Base-by-base conservation (phyloP, 2,888 invertebrate genomes). In the Chironomus riparius region DNA sequence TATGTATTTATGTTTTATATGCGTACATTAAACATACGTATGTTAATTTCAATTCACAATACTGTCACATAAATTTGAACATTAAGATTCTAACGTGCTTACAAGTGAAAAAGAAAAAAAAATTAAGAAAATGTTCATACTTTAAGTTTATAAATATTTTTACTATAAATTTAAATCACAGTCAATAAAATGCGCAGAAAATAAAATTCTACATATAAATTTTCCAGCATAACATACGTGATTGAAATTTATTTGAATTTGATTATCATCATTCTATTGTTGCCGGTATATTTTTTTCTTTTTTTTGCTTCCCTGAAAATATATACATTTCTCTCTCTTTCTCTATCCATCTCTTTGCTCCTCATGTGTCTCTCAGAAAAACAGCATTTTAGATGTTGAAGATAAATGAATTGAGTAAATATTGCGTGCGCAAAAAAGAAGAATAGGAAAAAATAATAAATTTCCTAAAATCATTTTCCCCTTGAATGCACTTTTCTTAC, bases 241-340 rank as follows among this genome's bases (percentile, higher is more conserved):
- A 72, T 72, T 47, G 72, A 72, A 72, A 72, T 72, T 72, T 61
- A 72, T 72, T 72, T 47, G 62, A 18, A 38, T 72, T 72, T 72
- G 61, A 72, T 72, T 72, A 72, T 72, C 38, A 72, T 70, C 47
- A 50, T 70, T 70, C n/a, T 47, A 21, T 47, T 18, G 21, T 12
- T 70, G 47, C 48, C 21, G 48, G 18, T 62, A 15, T 50, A 15
- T 50, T 50, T 38, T 38, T 2, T 28, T n/a, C n/a, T n/a, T n/a
- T 38, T 38, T 38, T 38, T 38, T 38, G 10, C 38, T 10, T 10
- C 38, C 38, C 38, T 10, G 38, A 38, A 38, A 38, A 38, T 10
- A 38, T 38, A 28, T 5, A 5, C 5, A 4, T 28, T 28, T 28
- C 28, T 28, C 28, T 28, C 28, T 28, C 28, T 5, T 4, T 28